Evolutionary conservation across 2,113 vertebrate genomes (phyloP).

Genomic region (Progne subis): DNA sequence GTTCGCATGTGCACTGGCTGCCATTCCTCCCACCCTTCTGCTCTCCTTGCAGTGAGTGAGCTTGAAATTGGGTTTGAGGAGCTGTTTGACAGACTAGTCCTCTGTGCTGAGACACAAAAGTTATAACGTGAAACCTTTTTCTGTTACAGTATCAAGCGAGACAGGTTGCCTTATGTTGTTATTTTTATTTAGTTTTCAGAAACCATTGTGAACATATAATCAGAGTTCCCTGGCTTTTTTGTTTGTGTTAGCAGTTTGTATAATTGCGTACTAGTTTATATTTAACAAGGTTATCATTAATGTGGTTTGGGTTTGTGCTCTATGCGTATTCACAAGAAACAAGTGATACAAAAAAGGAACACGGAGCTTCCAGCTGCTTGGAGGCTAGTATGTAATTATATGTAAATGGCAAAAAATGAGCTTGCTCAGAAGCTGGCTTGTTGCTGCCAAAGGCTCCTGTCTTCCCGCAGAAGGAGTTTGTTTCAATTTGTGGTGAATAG

Average conservation of each 20-base stretch:
- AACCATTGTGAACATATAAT: slow-evolving; percentile 33
- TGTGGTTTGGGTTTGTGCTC: slow-evolving; percentile 57
- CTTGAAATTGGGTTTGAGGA: neutral
- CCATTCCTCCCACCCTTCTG: neutral
- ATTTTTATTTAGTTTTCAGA: slow-evolving; percentile 61
- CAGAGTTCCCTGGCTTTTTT: slow-evolving; percentile 42
- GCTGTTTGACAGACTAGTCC: neutral
- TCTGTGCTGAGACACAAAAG: neutral
- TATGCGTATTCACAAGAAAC: slow-evolving; percentile 18
- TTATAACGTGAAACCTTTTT: neutral
- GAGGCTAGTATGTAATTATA: neutral
- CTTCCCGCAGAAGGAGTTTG: neutral
- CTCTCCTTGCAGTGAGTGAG: neutral
- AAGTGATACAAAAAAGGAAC: neutral
- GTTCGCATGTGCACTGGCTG: neutral
- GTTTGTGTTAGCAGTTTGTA: slow-evolving; percentile 64
- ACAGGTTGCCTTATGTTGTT: slow-evolving; percentile 9
- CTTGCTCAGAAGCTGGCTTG: neutral
- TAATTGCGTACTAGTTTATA: slow-evolving; percentile 64
- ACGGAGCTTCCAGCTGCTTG: neutral
- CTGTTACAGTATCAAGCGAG: neutral
- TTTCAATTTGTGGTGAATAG: neutral
- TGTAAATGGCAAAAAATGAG: neutral
- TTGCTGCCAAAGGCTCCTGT: neutral
- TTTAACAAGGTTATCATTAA: slow-evolving; percentile 70